Conservation (phyloP, 2,888 invertebrate genomes). For the Eupithecia centaureata region DNA sequence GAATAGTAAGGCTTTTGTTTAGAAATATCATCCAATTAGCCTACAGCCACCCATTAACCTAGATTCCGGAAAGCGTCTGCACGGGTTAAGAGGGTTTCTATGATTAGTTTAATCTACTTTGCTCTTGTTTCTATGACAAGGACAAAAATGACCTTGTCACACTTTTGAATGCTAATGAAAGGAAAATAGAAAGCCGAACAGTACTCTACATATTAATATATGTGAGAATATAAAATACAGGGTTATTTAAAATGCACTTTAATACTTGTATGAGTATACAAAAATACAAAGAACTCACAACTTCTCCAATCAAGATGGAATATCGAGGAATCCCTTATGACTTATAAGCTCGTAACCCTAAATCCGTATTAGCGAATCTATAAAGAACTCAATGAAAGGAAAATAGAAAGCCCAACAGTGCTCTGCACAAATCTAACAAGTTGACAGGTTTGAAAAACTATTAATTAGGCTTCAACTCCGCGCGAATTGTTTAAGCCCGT, state of each 20-base stretch:
- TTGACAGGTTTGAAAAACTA: no score
- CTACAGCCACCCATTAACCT: background rate
- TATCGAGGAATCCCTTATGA: conserved; percentile 27
- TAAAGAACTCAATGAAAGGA: conserved; percentile 33
- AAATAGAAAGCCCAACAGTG: conserved; percentile 19
- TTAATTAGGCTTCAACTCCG: no score
- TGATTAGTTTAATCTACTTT: background rate
- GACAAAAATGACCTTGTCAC: no score
- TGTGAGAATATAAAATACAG: no score
- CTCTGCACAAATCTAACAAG: background rate
- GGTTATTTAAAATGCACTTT: no score
- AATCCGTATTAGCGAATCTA: conserved; percentile 37
- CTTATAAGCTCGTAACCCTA: conserved; percentile 26
- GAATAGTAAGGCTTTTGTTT: background rate
- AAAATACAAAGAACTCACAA: background rate
- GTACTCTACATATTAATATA: no score
- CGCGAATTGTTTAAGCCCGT: no score
- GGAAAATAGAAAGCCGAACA: no score
- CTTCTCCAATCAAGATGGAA: conserved; percentile 8
- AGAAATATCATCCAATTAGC: conserved; percentile 2
- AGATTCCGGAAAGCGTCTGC: background rate
- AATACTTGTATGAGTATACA: no score
- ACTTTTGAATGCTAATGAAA: no score
- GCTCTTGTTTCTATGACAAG: no score
- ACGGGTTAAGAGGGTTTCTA: background rate